Evolutionary conservation across 2,113 vertebrate genomes (phyloP).

Genomic region (Rhea americana): DNA sequence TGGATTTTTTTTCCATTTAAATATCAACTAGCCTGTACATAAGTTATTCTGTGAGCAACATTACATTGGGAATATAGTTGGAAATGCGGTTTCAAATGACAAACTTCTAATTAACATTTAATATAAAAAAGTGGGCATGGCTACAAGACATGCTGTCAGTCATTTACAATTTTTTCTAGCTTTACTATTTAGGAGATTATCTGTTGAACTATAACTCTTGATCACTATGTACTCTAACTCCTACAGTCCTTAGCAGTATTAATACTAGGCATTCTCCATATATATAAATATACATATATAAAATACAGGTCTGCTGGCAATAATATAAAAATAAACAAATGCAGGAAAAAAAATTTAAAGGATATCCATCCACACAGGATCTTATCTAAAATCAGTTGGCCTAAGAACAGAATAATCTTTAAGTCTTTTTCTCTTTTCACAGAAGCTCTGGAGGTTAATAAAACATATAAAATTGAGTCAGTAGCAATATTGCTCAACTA

Average conservation of each 20-base stretch:
- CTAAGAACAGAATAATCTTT: background rate
- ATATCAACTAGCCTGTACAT: background rate
- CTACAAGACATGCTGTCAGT: background rate
- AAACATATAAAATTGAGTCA: slow-evolving; percentile 23
- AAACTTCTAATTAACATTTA: background rate
- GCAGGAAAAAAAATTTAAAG: background rate
- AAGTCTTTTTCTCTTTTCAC: background rate
- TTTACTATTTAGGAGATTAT: background rate
- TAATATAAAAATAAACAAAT: background rate
- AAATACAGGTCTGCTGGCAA: background rate
- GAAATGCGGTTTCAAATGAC: background rate
- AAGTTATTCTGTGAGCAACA: background rate
- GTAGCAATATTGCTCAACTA: slow-evolving; percentile 26
- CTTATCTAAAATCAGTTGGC: background rate
- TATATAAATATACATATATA: too few species aligned
- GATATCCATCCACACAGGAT: background rate
- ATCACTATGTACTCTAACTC: background rate
- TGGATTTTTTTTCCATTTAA: background rate
- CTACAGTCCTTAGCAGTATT: background rate
- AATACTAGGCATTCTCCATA: background rate
- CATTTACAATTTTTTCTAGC: background rate
- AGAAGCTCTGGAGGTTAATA: slow-evolving; percentile 2
- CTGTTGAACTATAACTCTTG: background rate
- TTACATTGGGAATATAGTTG: background rate
- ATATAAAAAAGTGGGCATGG: background rate